Base-by-base conservation (phyloP, 1,140 invertebrate species). In the Lasioglossum baleicum region DNA sequence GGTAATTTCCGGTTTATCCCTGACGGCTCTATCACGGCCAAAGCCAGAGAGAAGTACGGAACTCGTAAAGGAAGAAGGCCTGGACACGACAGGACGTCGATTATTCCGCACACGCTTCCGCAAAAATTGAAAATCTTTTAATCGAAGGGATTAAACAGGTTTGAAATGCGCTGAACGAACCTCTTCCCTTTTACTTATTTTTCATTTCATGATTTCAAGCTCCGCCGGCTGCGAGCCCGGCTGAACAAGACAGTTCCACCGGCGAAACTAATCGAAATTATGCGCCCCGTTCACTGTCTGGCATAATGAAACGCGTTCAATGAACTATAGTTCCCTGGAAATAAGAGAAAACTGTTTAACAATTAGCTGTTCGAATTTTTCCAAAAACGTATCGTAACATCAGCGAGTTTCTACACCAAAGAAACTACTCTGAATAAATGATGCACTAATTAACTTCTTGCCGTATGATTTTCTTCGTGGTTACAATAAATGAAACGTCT, bases 91-190 rank as follows among this genome's bases (percentile, higher is more conserved):
- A 84, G 79, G 42, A 81, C 79, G 74, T 64, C 65, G 73, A 80
- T 84, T 85, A 85, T 85, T 85, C 83, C 20, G 73, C 60, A 71
- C 83, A 77, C 83, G 83, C n/a, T 67, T 26, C 17, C 11, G 73
- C 22, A 84, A 81, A 85, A 84, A 85, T 85, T 77, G 83, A 85
- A 80, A 84, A 84, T 85, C 83, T 77, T 75, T 84, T 84, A 85
- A 85, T 81, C 74, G 66, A 70, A 56, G 48, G 69, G 44, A 81
- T 68, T 35, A 48, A 26, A 44, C 31, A 80, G 20, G 20, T 76
- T 68, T 26, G 66, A 76, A 75, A 76, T 56, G 40, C 73, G 15
- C 4, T n/a, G 31, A 17, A 77, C 31, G 8, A 26, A 8, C 11
- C 10, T 7, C 7, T 13, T 7, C 31, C 15, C 17, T 20, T 15